Percentiles rank a stretch among this genome's conserved stretches.
Evolutionary conservation across 2,113 vertebrate species (phyloP).

Genomic region (Puffinus mauretanicus): DNA sequence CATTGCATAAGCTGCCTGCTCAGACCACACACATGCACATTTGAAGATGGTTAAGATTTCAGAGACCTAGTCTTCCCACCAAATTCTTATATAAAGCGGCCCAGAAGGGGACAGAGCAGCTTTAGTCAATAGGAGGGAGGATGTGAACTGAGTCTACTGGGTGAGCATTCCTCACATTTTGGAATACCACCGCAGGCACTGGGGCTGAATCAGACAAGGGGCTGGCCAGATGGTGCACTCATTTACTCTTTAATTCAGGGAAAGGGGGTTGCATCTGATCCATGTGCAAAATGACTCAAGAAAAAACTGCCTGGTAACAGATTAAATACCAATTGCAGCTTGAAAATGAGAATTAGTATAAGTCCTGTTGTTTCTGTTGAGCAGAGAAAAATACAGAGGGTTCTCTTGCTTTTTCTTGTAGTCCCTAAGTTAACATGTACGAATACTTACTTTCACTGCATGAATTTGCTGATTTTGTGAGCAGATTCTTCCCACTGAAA

Average conservation of each 20-base stretch:
- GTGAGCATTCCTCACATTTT: slow-evolving; percentile 58
- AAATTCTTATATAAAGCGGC: slow-evolving; percentile 3
- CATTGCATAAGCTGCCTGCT: slow-evolving; percentile 50
- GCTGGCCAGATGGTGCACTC: slow-evolving; percentile 40
- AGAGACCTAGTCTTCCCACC: slow-evolving; percentile 46
- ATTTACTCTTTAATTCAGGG: not conserved
- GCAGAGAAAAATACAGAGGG: not conserved
- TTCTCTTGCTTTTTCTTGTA: not conserved
- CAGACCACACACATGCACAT: slow-evolving; percentile 56
- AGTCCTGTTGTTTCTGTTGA: not conserved
- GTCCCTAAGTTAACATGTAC: not conserved
- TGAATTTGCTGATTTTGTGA: not conserved
- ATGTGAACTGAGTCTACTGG: slow-evolving; percentile 37
- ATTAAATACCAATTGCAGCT: not conserved
- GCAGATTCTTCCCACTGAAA: slow-evolving; percentile 3
- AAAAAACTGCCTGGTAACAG: not conserved
- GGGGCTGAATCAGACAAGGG: not conserved
- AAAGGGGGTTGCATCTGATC: not conserved
- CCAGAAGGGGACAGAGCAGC: slow-evolving; percentile 56
- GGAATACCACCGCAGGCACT: slow-evolving; percentile 22
- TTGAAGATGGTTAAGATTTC: slow-evolving; percentile 57
- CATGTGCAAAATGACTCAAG: not conserved
- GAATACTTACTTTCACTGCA: not conserved
- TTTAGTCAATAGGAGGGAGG: slow-evolving; percentile 48
- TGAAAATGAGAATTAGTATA: not conserved